A percentile compares a stretch with the other conserved stretches of the same genome.
phyloP scores from a whole-genome alignment of 2,888 invertebrate genomes.

The Ophion costatus region DNA sequence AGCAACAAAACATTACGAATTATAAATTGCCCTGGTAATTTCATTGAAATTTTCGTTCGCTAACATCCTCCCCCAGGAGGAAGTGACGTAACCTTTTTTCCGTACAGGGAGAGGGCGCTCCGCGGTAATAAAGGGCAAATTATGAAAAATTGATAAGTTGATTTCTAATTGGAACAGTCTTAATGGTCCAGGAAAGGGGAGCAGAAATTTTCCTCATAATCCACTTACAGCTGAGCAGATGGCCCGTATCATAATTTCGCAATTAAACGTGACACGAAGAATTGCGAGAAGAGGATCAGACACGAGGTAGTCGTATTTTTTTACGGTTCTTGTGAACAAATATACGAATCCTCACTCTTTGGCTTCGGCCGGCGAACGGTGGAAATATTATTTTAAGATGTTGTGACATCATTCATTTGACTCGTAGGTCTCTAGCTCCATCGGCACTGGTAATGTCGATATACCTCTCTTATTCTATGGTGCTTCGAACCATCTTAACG shows the following conservation, averaged over 20 bases:
- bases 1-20: too few relatives aligned
- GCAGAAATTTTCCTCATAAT: conserved; percentile 18
- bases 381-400: conserved; percentile 18
- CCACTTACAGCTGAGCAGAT: neutral
- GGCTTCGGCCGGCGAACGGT: neutral
- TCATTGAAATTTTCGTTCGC: neutral
- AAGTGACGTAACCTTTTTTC: too few relatives aligned
- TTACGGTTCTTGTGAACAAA: neutral
- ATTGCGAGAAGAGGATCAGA: neutral
- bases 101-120: neutral
- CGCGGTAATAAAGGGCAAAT: neutral
- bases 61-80: too few relatives aligned
- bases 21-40: neutral
- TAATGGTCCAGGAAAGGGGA: neutral
- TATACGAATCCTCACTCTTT: conserved; percentile 10
- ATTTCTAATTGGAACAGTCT: conserved; percentile 17
- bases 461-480: neutral
- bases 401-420: neutral
- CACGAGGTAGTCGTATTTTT: conserved; percentile 27
- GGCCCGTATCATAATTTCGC: conserved; percentile 14
- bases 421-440: neutral
- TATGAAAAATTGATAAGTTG: conserved; percentile 5
- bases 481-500: neutral
- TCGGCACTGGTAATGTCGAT: neutral
- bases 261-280: conserved; percentile 43